Evolutionary conservation across 2,797 vertebrate genomes (phyloP), one percentile per base, ranked within the genome.

Genomic region (Siniperca undulata): DNA sequence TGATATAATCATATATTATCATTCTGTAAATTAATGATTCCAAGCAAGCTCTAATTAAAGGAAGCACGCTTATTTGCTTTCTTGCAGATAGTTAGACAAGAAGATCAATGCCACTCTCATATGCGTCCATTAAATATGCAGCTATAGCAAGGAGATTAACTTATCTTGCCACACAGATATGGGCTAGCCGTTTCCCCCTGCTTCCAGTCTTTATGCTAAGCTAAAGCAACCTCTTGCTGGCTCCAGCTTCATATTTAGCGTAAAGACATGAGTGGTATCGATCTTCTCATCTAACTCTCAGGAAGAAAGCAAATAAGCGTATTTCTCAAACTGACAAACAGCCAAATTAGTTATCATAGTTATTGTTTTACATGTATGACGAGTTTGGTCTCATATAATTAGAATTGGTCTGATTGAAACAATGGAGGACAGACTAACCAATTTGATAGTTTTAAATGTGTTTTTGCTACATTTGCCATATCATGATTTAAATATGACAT

Each of bases 111-210:
- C 38, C 9, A 14, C 27, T 66, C 11, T 62, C 16, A 56, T 46
- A 82, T 44, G 5, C 0, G 0, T 11, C 22, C 19, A 46, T 78
- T 71, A 55, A 65, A 66, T 55, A 78, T 68, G 34, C 74, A 70
- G 60, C 78, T 20, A 60, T 19, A 48, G 44, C 40, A 67, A 67
- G 74, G 34, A 71, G 53, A 52, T 74, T 46, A 40, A 52, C 38
- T 72, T 60, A 42, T 70, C 38, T 67, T 38, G 4, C 48, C 30
- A 27, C 12, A 8, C 12, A 56, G 34, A 68, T 40, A 19, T 0
- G 19, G 4, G 12, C 7, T 65, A 60, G 6, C 16, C 4, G 3
- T 22, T 53, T 46, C 16, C 38, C 12, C 22, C 36, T 38, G 36
- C 55, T 56, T 40, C 9, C 20, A 30, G 24, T 50, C 3, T 58